Percentiles rank a stretch among this genome's conserved stretches.
phyloP scores from a whole-genome alignment of 2,113 vertebrate genomes.

The Oncorhynchus kisutch region DNA sequence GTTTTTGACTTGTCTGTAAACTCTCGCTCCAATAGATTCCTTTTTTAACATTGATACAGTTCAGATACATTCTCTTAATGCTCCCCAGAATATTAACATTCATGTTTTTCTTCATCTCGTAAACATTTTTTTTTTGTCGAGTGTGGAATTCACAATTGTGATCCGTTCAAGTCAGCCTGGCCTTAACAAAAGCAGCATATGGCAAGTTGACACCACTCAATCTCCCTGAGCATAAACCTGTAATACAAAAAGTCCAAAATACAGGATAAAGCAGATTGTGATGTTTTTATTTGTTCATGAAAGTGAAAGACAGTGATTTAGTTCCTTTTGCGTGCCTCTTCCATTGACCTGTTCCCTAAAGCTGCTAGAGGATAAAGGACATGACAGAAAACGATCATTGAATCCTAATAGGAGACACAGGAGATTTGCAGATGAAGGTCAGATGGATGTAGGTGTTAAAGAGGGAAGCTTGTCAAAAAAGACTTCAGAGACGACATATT shows the following conservation, averaged over 20 bases:
- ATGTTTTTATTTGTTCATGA: conserved; percentile 44
- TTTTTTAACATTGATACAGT: background rate
- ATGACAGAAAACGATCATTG: conserved; percentile 33
- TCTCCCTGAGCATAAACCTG: conserved; percentile 28
- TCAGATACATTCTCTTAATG: conserved; percentile 22
- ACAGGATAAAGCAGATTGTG: conserved; percentile 30
- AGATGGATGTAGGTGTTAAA: conserved; percentile 64
- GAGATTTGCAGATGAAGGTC: conserved; percentile 62
- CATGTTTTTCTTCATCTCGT: conserved; percentile 33
- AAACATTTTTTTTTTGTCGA: conserved; percentile 19
- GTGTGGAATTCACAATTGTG: conserved; percentile 13
- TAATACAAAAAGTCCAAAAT: conserved; percentile 36
- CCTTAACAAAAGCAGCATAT: conserved; percentile 40
- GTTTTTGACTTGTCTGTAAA: background rate
- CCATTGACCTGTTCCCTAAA: conserved; percentile 16
- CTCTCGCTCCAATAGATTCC: background rate
- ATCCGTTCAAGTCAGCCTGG: conserved; percentile 36
- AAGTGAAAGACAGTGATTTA: conserved; percentile 43
- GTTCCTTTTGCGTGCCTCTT: conserved; percentile 20
- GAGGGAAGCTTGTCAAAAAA: conserved; percentile 66
- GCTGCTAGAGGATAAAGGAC: conserved; percentile 28
- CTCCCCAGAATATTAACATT: conserved; percentile 4
- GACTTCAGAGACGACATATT: conserved; percentile 66
- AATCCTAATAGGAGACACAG: conserved; percentile 36
- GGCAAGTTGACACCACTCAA: conserved; percentile 15